Evolutionary conservation across 2,797 vertebrate species (phyloP).

Genomic region (Rhinella marina): DNA sequence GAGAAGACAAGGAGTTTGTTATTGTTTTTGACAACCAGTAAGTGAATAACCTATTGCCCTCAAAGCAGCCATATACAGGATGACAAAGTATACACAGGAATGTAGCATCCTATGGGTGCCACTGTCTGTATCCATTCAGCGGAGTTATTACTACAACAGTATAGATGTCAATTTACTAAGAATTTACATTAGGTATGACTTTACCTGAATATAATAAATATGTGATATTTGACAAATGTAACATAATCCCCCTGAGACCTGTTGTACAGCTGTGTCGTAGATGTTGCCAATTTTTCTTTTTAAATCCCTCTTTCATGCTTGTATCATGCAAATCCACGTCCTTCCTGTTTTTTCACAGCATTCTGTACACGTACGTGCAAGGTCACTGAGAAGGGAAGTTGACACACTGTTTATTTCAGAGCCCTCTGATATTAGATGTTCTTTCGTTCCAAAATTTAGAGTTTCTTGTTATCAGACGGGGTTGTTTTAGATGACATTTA

Average conservation of each 20-base stretch:
- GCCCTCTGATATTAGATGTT: neutral
- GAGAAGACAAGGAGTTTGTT: neutral
- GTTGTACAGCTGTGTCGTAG: neutral
- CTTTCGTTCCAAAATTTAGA: neutral
- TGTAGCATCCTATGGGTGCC: neutral
- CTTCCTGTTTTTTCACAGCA: slow-evolving; percentile 30
- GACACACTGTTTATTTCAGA: neutral
- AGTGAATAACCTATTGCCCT: neutral
- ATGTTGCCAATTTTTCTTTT: neutral
- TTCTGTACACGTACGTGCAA: neutral
- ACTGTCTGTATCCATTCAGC: neutral
- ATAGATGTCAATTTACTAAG: neutral
- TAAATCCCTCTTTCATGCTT: neutral
- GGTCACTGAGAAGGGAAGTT: slow-evolving; percentile 14
- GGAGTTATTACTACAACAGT: neutral
- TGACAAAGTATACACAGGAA: neutral
- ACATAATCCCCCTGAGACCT: neutral
- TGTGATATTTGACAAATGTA: neutral
- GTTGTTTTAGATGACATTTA: neutral
- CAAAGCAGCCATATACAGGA: neutral
- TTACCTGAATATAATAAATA: neutral
- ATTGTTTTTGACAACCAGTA: neutral
- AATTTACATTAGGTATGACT: neutral
- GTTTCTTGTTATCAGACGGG: neutral
- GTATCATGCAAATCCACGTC: slow-evolving; percentile 3